Percentiles rank a stretch among this genome's conserved stretches.
phyloP scores from a whole-genome alignment of 1,140 invertebrate genomes.

The Brachionus rubens region DNA sequence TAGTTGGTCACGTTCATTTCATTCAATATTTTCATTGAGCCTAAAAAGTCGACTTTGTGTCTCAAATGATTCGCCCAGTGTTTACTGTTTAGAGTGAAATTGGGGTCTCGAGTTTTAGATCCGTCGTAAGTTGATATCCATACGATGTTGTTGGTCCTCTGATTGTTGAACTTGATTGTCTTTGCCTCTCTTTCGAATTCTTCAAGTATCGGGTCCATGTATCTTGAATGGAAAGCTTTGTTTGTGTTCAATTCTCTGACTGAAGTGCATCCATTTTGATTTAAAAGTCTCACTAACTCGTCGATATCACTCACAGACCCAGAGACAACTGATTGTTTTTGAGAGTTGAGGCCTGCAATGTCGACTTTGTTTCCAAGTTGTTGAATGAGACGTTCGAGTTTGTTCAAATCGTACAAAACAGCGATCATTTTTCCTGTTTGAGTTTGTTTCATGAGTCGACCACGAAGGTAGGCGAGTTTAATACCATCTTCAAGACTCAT shows the following conservation, averaged over 20 bases:
- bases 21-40: background rate
- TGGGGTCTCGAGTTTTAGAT: background rate
- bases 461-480: background rate
- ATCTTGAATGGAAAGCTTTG: constrained; percentile 8
- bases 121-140: background rate
- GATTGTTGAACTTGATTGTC: background rate
- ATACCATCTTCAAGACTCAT: background rate
- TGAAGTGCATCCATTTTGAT: background rate
- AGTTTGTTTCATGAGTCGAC: background rate
- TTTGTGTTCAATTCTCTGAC: constrained; percentile 6
- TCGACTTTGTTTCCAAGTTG: background rate
- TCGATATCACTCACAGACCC: background rate
- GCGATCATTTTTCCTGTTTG: background rate
- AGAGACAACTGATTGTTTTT: background rate
- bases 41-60: background rate
- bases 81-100: background rate
- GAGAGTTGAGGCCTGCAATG: background rate
- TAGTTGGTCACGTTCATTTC: background rate
- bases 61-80: background rate
- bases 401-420: background rate
- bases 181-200: background rate
- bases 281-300: background rate
- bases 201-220: background rate
- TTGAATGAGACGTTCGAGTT: background rate
- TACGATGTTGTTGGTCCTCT: background rate